phyloP scores from a whole-genome alignment of 2,113 vertebrate genomes.

The Strix uralensis region DNA sequence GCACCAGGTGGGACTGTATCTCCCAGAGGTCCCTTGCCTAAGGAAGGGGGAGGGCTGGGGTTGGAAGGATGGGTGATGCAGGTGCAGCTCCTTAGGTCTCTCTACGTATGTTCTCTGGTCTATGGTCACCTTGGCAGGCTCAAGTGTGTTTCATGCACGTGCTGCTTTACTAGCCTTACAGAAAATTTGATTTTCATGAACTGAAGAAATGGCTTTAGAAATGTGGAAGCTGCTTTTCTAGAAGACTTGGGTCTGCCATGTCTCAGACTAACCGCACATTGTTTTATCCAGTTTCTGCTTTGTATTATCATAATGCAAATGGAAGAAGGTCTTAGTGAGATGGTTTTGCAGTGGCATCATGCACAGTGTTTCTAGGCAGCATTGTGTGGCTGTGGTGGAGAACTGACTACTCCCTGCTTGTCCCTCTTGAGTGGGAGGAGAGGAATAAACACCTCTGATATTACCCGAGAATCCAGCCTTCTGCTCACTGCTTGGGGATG shows the following conservation, averaged over 20 bases:
- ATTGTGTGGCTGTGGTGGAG: not conserved
- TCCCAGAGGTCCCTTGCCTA: not conserved
- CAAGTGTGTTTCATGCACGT: not conserved
- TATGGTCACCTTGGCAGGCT: not conserved
- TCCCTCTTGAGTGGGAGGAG: not conserved
- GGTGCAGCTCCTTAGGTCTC: not conserved
- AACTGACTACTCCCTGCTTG: not conserved
- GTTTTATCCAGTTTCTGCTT: not conserved
- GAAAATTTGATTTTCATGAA: not conserved
- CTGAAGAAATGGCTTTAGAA: not conserved
- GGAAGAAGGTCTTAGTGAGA: not conserved
- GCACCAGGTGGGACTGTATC: fast-evolving
- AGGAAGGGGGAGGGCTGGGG: not conserved
- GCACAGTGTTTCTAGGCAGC: constrained; percentile 26
- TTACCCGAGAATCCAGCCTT: not conserved
- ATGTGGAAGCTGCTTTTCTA: not conserved
- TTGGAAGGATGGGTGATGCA: not conserved
- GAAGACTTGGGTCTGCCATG: not conserved
- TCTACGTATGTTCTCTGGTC: fast-evolving
- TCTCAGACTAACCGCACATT: not conserved
- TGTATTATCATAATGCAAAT: not conserved
- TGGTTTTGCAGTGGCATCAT: not conserved
- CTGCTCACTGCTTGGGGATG: not conserved
- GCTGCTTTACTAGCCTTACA: not conserved
- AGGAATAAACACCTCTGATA: not conserved